These are phyloP conservation scores for Saccopteryx leptura DNA, from an alignment of 2,113 vertebrate genomes.

Conservation along the genomic window DNA sequence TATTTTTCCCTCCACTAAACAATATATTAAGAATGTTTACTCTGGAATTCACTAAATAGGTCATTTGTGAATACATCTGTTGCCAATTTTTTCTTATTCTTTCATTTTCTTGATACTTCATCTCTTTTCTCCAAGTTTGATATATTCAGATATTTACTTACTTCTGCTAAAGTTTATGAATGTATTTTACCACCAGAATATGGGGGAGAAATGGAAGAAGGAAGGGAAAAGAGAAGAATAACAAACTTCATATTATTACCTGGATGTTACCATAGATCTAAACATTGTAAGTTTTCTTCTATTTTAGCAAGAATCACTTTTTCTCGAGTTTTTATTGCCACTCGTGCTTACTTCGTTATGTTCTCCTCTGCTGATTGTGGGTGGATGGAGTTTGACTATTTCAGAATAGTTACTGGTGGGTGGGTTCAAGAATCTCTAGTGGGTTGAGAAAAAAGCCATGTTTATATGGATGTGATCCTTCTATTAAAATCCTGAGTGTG, in stretches of 20 bases:
- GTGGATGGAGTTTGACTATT: slow-evolving; percentile 82
- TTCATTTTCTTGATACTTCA: slow-evolving; percentile 27
- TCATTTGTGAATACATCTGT: slow-evolving; percentile 43
- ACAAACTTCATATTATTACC: neutral
- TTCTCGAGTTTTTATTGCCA: slow-evolving; percentile 69
- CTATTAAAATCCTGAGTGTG: slow-evolving; percentile 83
- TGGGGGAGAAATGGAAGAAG: neutral
- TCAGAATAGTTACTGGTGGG: slow-evolving; percentile 79
- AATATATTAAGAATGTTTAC: slow-evolving; percentile 13
- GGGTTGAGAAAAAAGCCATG: slow-evolving; percentile 77
- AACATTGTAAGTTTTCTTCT: slow-evolving; percentile 72
- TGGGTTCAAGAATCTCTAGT: slow-evolving; percentile 80
- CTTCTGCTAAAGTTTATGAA: neutral
- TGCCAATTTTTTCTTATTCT: slow-evolving; percentile 28
- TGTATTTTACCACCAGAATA: slow-evolving; percentile 10
- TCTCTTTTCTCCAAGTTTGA: slow-evolving; percentile 51
- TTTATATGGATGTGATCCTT: slow-evolving; percentile 80
- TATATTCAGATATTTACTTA: slow-evolving; percentile 13
- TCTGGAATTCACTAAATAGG: slow-evolving; percentile 39
- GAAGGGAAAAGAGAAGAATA: neutral
- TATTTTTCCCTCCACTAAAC: slow-evolving; percentile 42
- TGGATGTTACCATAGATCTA: slow-evolving; percentile 54
- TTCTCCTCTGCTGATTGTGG: slow-evolving; percentile 83
- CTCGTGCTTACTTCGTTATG: slow-evolving; percentile 75
- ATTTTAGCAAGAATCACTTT: slow-evolving; percentile 73